Percentiles rank a stretch among this genome's conserved stretches.
phyloP scores from a whole-genome alignment of 1,140 invertebrate species.

The Ctenoplectra terminalis region DNA sequence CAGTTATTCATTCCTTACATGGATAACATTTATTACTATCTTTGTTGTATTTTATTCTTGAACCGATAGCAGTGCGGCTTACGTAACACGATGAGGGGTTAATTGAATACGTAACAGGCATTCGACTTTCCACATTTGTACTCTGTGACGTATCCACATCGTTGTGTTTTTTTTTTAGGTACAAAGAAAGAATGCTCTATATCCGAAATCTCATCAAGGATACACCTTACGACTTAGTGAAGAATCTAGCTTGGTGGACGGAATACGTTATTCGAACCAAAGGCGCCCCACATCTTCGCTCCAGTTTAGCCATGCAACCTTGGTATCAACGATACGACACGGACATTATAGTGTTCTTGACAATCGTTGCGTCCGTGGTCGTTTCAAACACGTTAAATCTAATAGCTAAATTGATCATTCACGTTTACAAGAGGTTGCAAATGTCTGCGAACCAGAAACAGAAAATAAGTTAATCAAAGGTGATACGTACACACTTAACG shows the following conservation, averaged over 20 bases:
- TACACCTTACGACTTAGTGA: slow-evolving; percentile 76
- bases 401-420: background rate
- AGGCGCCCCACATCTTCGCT: slow-evolving; percentile 80
- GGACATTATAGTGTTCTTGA: slow-evolving; percentile 69
- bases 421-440: background rate
- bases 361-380: slow-evolving; percentile 37
- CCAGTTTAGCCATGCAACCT: slow-evolving; percentile 72
- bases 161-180: slow-evolving; percentile 68
- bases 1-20: too few relatives aligned
- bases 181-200: slow-evolving; percentile 72
- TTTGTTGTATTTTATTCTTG: too few relatives aligned
- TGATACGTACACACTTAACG: background rate
- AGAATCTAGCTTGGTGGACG: slow-evolving; percentile 83
- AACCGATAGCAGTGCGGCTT: too few relatives aligned
- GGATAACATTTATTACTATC: too few relatives aligned
- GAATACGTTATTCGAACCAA: slow-evolving; percentile 84
- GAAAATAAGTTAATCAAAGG: background rate
- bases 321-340: slow-evolving; percentile 75
- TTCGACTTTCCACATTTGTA: too few relatives aligned
- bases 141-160: too few relatives aligned
- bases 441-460: background rate
- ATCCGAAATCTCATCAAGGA: slow-evolving; percentile 75
- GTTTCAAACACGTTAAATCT: accelerated
- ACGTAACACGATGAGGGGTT: too few relatives aligned
- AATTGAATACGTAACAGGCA: too few relatives aligned